Percentiles rank a stretch among this genome's conserved stretches.
Evolutionary conservation across 1,140 invertebrate genomes (phyloP).

Genomic region (Streblospio benedicti): DNA sequence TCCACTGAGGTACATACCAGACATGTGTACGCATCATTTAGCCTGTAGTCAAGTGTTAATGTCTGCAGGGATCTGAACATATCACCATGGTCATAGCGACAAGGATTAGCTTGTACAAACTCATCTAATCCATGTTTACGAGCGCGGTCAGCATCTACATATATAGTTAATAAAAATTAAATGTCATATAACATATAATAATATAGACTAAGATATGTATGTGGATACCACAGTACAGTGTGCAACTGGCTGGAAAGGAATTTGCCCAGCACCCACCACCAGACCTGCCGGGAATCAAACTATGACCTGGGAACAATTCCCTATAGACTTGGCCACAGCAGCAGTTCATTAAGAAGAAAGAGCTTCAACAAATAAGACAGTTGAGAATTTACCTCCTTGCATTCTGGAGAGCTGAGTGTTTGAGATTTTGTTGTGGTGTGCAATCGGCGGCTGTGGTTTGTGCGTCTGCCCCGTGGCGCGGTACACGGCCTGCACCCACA

Average conservation of each 20-base stretch:
- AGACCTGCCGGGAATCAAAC: too few species aligned
- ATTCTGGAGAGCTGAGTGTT: constrained; percentile 64
- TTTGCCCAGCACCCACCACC: too few species aligned
- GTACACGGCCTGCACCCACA: constrained; percentile 96
- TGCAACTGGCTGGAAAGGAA: too few species aligned
- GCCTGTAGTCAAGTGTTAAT: constrained; percentile 83
- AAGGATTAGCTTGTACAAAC: constrained; percentile 95
- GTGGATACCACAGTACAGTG: too few species aligned
- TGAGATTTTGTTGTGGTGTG: constrained; percentile 24
- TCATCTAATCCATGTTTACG: constrained; percentile 98
- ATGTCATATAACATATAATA: too few species aligned
- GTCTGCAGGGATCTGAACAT: constrained; percentile 87
- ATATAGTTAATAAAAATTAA: constrained; percentile 20
- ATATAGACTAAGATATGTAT: too few species aligned
- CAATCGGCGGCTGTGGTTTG: constrained; percentile 61
- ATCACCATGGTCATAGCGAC: constrained; percentile 86
- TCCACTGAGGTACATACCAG: constrained; percentile 69
- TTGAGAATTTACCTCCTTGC: constrained; percentile 62
- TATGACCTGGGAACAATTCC: too few species aligned
- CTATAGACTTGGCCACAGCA: too few species aligned
- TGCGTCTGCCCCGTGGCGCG: constrained; percentile 97
- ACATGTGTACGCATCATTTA: constrained; percentile 94
- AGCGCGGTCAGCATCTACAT: constrained; percentile 90
- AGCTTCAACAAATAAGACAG: too few species aligned
- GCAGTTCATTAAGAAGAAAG: too few species aligned